Conservation (phyloP, 1,140 invertebrate genomes). For the Daktulosphaira vitifoliae region DNA sequence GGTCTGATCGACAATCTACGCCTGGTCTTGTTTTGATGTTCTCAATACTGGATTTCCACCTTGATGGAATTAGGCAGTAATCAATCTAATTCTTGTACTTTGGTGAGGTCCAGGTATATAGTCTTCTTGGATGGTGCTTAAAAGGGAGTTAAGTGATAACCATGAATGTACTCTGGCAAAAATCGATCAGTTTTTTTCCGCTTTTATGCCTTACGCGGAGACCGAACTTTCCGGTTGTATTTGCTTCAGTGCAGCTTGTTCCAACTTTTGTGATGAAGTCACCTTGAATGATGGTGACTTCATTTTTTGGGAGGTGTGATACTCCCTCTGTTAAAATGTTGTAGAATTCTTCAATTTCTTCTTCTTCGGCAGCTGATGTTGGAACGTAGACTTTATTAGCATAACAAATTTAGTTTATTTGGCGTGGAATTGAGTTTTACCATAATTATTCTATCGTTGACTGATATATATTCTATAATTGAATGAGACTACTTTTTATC, state of each 20-base stretch:
- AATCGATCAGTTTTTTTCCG: constrained; percentile 28
- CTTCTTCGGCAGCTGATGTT: neutral
- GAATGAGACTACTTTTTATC: constrained; percentile 15
- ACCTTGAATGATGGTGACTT: neutral
- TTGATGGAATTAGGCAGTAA: constrained; percentile 32
- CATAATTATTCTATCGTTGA: neutral
- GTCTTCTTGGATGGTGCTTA: constrained; percentile 35
- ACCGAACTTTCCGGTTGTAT: constrained; percentile 27
- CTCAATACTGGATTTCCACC: constrained; percentile 19
- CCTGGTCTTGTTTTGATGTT: constrained; percentile 34
- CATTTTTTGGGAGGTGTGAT: neutral
- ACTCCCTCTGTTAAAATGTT: neutral
- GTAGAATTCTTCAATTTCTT: neutral
- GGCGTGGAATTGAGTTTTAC: neutral
- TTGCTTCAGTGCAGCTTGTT: neutral
- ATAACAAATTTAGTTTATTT: neutral
- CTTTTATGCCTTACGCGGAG: constrained; percentile 36
- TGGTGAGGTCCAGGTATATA: constrained; percentile 38
- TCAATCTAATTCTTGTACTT: constrained; percentile 37
- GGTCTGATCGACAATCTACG: constrained; percentile 34
- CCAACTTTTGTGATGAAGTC: constrained; percentile 26
- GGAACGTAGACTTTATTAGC: neutral
- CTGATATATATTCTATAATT: no score
- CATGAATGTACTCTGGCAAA: constrained; percentile 13
- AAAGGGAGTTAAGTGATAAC: constrained; percentile 35